These are phyloP conservation scores for Pholis gunnellus DNA, from an alignment of 2,113 vertebrate species.

Conservation along the genomic window DNA sequence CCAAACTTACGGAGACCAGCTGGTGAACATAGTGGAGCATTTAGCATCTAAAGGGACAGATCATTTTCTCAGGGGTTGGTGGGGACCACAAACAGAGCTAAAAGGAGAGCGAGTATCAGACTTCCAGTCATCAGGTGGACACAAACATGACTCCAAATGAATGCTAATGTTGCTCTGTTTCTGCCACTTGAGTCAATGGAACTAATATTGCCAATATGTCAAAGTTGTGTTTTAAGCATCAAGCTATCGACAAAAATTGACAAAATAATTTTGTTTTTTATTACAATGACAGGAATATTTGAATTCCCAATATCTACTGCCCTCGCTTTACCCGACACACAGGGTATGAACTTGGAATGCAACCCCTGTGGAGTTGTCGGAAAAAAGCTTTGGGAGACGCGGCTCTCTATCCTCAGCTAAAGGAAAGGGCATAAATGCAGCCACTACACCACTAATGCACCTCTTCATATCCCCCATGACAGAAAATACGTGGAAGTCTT, in stretches of 20 bases:
- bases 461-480: conserved; percentile 15
- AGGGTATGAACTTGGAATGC: conserved; percentile 46
- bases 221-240: too few relatives aligned
- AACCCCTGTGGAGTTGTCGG: not conserved
- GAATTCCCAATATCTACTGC: conserved; percentile 1
- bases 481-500: conserved; percentile 14
- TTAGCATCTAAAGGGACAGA: too few relatives aligned
- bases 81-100: too few relatives aligned
- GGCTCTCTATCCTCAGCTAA: conserved; percentile 11
- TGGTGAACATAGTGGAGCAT: too few relatives aligned
- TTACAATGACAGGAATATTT: conserved; percentile 2
- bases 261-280: not conserved
- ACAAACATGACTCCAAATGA: too few relatives aligned
- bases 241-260: not conserved
- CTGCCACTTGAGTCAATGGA: too few relatives aligned
- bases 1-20: too few relatives aligned
- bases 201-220: too few relatives aligned
- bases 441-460: not conserved
- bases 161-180: too few relatives aligned
- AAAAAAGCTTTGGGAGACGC: conserved; percentile 9
- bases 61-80: too few relatives aligned
- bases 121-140: too few relatives aligned
- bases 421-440: conserved; percentile 6
- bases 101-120: too few relatives aligned
- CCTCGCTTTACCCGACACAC: not conserved